Base-by-base conservation (phyloP, 2,113 vertebrate species). In the Callopanchax toddi region DNA sequence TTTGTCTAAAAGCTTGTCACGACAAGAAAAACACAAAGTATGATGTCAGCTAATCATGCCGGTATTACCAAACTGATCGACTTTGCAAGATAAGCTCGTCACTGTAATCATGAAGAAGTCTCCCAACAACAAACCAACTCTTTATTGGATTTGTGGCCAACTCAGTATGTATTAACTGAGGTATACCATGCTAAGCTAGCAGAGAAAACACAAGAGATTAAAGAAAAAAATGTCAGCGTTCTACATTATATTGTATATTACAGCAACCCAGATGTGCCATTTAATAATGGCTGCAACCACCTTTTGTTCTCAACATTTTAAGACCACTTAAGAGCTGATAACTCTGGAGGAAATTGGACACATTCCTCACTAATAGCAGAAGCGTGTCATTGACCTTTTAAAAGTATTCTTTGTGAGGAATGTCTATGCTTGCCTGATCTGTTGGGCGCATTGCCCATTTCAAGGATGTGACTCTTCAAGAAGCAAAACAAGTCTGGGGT, bases 291-390 rank as follows among this genome's bases (percentile, higher is more conserved):
- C 57, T 32, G 44, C 52, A 70, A 32, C 29, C 29, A 32, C 29
- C 29, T 3, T 32, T 32, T 32, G 29, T 32, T 3, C 29, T 32
- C 10, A 73, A 69, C 67, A 57, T 39, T 61, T 69, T 56, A 61
- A 54, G 64, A 53, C 29, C 66, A 69, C 48, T 42, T 71, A 11
- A 61, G 56, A 61, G 45, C 40, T 55, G 61, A 71, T 44, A 53
- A 60, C 60, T 57, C 66, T 68, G 78, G 32, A 59, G 44, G 16
- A 70, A 77, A 79, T 83, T 43, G 53, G 40, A 32, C 42, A 60
- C 48, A 80, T 22, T 36, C 0, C 2, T 3, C 22, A 21, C 6
- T 48, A 56, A 71, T 51, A 68, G 42, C 60, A 6, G n/a, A 32
- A 32, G 6, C 5, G 6, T 64, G 40, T 49, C 54, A 58, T 52